Conservation (phyloP, 1,140 invertebrate genomes). For the Trichogramma pretiosum region DNA sequence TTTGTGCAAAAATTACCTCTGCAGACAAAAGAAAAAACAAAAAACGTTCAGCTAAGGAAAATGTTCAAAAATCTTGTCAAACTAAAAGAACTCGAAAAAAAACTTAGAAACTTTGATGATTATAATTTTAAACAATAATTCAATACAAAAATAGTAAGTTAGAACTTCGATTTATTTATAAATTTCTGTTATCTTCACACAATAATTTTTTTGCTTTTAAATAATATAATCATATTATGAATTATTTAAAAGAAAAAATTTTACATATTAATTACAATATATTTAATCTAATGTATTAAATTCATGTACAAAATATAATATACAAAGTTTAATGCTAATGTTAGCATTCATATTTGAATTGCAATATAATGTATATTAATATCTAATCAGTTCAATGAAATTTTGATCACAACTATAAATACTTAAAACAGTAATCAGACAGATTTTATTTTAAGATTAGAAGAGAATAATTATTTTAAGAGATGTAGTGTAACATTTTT, state of each 20-base stretch:
- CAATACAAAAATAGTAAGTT: constrained; percentile 1
- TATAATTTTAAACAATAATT: background rate
- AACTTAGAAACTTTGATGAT: constrained; percentile 11
- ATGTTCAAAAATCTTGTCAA: background rate
- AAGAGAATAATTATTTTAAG: too few species aligned
- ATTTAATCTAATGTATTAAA: too few species aligned
- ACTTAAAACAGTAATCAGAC: too few species aligned
- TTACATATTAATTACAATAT: too few species aligned
- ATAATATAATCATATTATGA: background rate
- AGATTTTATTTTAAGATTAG: too few species aligned
- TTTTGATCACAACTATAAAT: too few species aligned
- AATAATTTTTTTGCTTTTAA: background rate
- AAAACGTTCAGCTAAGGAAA: constrained; percentile 4
- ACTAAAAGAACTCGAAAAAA: constrained; percentile 8
- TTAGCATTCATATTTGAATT: too few species aligned
- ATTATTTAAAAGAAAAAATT: constrained; percentile 1
- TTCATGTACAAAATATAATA: too few species aligned
- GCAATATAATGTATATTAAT: too few species aligned
- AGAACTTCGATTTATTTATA: background rate
- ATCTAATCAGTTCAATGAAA: too few species aligned
- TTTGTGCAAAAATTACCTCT: constrained; percentile 39
- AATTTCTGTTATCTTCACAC: background rate
- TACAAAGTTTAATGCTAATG: too few species aligned
- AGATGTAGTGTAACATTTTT: too few species aligned
- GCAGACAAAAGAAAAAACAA: constrained; percentile 11